Evolutionary conservation across 2,797 vertebrate genomes (phyloP).

Genomic region (Cichlasoma orientale): DNA sequence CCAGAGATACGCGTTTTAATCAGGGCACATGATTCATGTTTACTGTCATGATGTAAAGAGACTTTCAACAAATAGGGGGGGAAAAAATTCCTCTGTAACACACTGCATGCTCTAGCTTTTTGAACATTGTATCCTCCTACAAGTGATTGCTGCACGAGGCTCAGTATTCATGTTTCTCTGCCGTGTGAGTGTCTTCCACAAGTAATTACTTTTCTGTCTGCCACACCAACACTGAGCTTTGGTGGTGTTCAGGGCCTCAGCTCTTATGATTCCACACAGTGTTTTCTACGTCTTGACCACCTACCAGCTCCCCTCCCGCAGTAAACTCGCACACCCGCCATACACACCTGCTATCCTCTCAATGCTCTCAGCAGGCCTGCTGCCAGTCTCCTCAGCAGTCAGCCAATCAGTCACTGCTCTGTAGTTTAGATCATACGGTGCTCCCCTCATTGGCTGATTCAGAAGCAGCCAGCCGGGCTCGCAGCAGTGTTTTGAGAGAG

Average conservation of each 20-base stretch:
- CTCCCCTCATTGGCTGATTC: conserved; percentile 27
- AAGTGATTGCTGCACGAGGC: background rate
- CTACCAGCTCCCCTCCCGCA: conserved; percentile 15
- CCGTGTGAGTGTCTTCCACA: background rate
- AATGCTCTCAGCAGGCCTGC: conserved; percentile 50
- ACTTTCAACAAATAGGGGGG: background rate
- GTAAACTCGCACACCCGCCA: conserved; percentile 4
- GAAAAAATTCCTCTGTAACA: background rate
- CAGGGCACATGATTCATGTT: background rate
- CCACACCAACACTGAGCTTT: background rate
- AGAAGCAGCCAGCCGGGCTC: conserved; percentile 7
- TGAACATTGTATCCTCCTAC: background rate
- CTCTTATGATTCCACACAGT: conserved; percentile 12
- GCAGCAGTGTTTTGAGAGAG: background rate
- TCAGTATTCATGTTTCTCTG: background rate
- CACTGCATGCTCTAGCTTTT: background rate
- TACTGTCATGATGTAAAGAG: background rate
- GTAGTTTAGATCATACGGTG: conserved; percentile 48
- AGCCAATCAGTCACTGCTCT: conserved; percentile 50
- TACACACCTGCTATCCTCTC: conserved; percentile 56
- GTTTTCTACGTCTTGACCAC: conserved; percentile 43
- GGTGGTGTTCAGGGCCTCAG: background rate
- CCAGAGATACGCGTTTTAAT: background rate
- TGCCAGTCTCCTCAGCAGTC: conserved; percentile 48
- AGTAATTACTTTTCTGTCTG: background rate